Conservation (phyloP, 92 coral and sea anemone genomes). For the Scolanthus callimorphus region DNA sequence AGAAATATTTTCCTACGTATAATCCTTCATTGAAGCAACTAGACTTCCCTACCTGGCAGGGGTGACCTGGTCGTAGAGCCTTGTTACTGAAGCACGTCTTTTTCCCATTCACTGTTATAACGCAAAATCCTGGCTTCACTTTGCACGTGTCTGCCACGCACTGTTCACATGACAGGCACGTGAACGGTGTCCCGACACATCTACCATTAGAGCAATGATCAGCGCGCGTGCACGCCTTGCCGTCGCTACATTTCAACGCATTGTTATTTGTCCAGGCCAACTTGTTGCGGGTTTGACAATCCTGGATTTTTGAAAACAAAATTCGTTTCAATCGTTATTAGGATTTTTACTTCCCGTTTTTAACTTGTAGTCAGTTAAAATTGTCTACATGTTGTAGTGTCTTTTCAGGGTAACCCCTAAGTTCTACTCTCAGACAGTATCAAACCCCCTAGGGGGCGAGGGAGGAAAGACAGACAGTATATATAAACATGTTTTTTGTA, state of each 20-base stretch:
- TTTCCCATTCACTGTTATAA: constrained; percentile 19
- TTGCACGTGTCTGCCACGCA: constrained; percentile 54
- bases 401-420: too few species aligned
- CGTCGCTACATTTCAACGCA: constrained; percentile 47
- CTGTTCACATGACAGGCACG: constrained; percentile 64
- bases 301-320: background rate
- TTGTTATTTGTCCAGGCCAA: constrained; percentile 53
- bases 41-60: constrained; percentile 85
- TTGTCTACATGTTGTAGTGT: too few species aligned
- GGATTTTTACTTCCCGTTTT: background rate
- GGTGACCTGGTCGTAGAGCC: constrained; percentile 60
- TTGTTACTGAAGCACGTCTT: constrained; percentile 55
- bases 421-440: too few species aligned
- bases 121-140: constrained; percentile 71
- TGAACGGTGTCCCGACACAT: constrained; percentile 61
- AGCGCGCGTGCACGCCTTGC: constrained; percentile 54
- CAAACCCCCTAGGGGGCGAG: too few species aligned
- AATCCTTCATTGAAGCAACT: too few species aligned
- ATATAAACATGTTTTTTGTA: too few species aligned
- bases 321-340: too few species aligned
- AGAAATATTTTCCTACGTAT: too few species aligned
- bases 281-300: constrained; percentile 1
- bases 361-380: too few species aligned
- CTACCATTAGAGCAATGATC: constrained; percentile 65
- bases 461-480: too few species aligned